A percentile compares a stretch with the other conserved stretches of the same genome.
Conservation (phyloP, 2,888 invertebrate genomes). For the Nysson spinosus region DNA sequence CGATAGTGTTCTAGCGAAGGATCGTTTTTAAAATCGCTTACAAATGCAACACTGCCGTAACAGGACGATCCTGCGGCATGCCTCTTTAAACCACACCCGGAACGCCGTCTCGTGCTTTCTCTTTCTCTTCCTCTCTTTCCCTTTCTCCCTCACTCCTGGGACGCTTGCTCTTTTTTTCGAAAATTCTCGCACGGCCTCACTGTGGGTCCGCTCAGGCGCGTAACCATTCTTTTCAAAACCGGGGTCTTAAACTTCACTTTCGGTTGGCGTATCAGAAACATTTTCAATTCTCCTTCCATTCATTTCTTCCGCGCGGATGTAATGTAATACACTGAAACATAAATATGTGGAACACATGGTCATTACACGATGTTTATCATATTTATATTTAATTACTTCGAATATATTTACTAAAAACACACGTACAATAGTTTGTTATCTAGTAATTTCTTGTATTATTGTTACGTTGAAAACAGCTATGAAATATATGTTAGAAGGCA, state of each 20-base stretch:
- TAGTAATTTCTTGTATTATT: too few species aligned
- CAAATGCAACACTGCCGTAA: conserved; percentile 43
- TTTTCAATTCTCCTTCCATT: background rate
- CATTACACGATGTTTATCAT: too few species aligned
- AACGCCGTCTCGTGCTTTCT: conserved; percentile 48
- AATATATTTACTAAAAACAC: too few species aligned
- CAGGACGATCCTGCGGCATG: conserved; percentile 40
- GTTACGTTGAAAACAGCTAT: too few species aligned
- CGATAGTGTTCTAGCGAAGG: conserved; percentile 31
- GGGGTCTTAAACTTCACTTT: conserved; percentile 19
- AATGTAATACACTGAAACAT: background rate
- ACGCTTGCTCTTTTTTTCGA: conserved; percentile 54
- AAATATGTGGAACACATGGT: too few species aligned
- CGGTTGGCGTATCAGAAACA: conserved; percentile 9
- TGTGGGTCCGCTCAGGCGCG: conserved; percentile 48
- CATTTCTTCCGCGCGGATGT: background rate
- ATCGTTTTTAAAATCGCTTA: conserved; percentile 45
- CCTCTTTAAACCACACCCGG: conserved; percentile 59
- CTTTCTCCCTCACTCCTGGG: too few species aligned
- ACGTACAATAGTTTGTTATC: too few species aligned
- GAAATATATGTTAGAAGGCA: too few species aligned
- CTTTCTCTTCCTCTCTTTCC: too few species aligned
- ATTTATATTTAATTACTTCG: too few species aligned
- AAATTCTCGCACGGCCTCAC: conserved; percentile 48
- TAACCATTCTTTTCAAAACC: conserved; percentile 32